Evolutionary conservation across 2,113 vertebrate species (phyloP).

Genomic region (Otus sunia): DNA sequence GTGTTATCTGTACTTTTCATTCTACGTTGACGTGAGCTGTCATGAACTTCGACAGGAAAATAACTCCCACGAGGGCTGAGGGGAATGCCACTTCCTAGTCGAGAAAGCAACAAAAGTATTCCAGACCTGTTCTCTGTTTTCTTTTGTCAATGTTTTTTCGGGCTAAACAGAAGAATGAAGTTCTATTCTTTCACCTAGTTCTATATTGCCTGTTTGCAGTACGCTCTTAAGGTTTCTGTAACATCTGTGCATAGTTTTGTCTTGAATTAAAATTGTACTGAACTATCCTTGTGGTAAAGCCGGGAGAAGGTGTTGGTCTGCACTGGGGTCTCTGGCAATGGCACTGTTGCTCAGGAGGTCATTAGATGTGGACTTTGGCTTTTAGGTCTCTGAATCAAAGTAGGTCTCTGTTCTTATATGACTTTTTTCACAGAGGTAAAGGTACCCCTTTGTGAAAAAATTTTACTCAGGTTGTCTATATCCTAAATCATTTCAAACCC

Average conservation of each 20-base stretch:
- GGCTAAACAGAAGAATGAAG: background rate
- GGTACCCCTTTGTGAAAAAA: background rate
- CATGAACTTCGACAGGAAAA: background rate
- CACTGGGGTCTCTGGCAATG: background rate
- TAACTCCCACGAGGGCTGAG: background rate
- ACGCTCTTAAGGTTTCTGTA: rapidly evolving
- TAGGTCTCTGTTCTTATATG: background rate
- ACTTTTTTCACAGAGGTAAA: background rate
- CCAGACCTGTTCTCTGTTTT: background rate
- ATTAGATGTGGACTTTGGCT: background rate
- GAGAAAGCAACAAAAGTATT: background rate
- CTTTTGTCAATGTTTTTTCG: background rate
- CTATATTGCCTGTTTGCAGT: background rate
- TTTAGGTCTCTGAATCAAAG: background rate
- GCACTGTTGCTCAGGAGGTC: background rate
- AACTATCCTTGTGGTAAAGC: background rate
- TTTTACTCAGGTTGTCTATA: background rate
- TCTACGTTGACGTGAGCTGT: rapidly evolving
- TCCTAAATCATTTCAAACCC: background rate
- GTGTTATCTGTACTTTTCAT: background rate
- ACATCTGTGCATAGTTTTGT: rapidly evolving
- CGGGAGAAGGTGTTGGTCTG: background rate
- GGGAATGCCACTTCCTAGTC: background rate
- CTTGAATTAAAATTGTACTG: background rate
- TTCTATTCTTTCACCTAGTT: background rate